A percentile compares a stretch with the other conserved stretches of the same genome.
Evolutionary conservation across 2,797 vertebrate genomes (phyloP).

Genomic region (Tragelaphus oryx): DNA sequence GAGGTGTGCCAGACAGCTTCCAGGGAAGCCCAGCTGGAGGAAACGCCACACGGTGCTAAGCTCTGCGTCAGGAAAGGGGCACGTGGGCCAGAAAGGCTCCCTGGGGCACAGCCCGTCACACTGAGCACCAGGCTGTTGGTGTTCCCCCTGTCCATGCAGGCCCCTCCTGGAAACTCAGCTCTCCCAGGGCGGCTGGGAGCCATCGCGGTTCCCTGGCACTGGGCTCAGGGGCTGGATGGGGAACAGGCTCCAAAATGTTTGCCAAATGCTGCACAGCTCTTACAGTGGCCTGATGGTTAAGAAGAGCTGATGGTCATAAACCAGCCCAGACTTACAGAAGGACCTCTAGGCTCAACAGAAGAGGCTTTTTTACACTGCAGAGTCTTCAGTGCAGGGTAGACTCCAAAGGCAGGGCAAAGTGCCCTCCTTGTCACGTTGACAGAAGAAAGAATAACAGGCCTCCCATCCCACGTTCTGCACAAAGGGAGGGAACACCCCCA

Average conservation of each 20-base stretch:
- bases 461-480: neutral
- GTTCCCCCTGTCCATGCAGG: neutral
- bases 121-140: neutral
- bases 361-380: neutral
- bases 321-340: neutral
- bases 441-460: neutral
- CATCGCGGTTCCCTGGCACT: neutral
- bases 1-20: neutral
- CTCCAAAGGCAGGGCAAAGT: neutral
- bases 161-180: neutral
- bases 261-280: neutral
- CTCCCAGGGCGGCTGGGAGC: neutral
- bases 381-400: neutral
- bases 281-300: neutral
- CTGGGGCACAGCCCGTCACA: rapidly evolving
- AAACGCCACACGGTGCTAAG: neutral
- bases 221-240: neutral
- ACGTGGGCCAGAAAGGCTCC: rapidly evolving
- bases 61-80: neutral
- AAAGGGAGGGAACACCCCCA: neutral
- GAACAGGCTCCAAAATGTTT: neutral
- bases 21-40: neutral
- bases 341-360: neutral
- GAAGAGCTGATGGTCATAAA: neutral
- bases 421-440: neutral